Evolutionary conservation across 2,888 invertebrate genomes (phyloP).

Genomic region (Eristalis intricaria): DNA sequence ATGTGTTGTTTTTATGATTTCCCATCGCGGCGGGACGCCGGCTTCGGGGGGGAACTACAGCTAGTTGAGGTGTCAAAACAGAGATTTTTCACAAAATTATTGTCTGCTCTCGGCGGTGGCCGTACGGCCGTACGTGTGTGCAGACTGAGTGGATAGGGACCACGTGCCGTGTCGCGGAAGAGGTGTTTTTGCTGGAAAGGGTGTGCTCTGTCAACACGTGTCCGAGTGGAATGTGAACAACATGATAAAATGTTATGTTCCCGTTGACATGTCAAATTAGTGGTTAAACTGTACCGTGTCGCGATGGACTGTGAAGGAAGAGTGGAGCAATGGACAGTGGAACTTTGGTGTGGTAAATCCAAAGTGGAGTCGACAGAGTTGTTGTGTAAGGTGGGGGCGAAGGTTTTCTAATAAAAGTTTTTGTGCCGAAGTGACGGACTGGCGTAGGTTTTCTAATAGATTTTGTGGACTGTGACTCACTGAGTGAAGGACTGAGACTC

Average conservation of each 20-base stretch:
- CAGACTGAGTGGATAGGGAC: background rate
- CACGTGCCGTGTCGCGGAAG: conserved; percentile 1
- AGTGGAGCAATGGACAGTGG: too few relatives aligned
- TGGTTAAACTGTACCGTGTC: background rate
- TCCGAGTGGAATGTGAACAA: conserved; percentile 17
- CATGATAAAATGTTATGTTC: conserved; percentile 19
- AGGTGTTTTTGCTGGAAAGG: background rate
- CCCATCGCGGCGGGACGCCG: background rate
- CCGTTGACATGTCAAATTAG: conserved; percentile 14
- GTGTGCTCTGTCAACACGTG: conserved; percentile 41
- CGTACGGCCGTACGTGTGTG: background rate
- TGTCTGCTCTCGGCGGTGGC: background rate
- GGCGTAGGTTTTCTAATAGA: too few relatives aligned
- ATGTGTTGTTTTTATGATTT: background rate
- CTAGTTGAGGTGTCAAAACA: conserved; percentile 7
- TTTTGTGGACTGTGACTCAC: too few relatives aligned
- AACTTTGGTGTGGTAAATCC: too few relatives aligned
- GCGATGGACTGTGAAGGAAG: background rate
- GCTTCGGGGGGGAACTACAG: background rate
- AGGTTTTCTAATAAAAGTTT: too few relatives aligned
- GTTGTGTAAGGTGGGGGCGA: too few relatives aligned
- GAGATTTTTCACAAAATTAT: conserved; percentile 1
- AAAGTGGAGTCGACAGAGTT: too few relatives aligned
- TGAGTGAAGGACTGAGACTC: too few relatives aligned
- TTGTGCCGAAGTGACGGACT: too few relatives aligned